A percentile compares a stretch with the other conserved stretches of the same genome.
Conservation (phyloP, 2,797 vertebrate species). For the Tapirus indicus region DNA sequence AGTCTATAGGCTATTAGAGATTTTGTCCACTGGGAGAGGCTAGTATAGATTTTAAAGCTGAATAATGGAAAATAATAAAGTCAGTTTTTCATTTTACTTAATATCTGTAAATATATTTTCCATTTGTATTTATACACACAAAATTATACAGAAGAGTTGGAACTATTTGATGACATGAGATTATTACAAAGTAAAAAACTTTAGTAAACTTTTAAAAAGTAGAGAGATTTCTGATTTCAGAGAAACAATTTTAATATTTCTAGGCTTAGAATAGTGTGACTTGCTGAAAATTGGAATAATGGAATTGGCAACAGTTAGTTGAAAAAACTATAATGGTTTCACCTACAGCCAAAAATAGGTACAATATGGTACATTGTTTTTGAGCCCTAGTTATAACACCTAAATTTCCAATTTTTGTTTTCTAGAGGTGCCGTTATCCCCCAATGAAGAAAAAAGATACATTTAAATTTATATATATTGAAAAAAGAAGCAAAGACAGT, state of each 20-base stretch:
- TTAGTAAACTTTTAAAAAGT: neutral
- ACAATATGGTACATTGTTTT: neutral
- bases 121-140: neutral
- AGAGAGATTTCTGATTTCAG: slow-evolving; percentile 31
- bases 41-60: slow-evolving; percentile 14
- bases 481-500: neutral
- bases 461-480: slow-evolving; percentile 49
- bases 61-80: neutral
- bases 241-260: slow-evolving; percentile 21
- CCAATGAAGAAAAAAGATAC: slow-evolving; percentile 33
- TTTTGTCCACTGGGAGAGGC: slow-evolving; percentile 1
- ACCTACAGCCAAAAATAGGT: neutral
- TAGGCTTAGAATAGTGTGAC: neutral
- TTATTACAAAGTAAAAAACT: neutral
- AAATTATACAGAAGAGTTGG: slow-evolving; percentile 6
- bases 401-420: slow-evolving; percentile 44
- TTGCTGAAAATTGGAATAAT: slow-evolving; percentile 51
- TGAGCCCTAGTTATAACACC: slow-evolving; percentile 3
- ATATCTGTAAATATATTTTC: neutral
- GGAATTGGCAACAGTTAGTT: slow-evolving; percentile 22
- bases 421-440: neutral
- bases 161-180: slow-evolving; percentile 31
- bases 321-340: neutral
- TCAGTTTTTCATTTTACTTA: slow-evolving; percentile 34
- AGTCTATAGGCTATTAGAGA: neutral